phyloP scores from a whole-genome alignment of 2,113 vertebrate species.

The Bolborhynchus lineola region DNA sequence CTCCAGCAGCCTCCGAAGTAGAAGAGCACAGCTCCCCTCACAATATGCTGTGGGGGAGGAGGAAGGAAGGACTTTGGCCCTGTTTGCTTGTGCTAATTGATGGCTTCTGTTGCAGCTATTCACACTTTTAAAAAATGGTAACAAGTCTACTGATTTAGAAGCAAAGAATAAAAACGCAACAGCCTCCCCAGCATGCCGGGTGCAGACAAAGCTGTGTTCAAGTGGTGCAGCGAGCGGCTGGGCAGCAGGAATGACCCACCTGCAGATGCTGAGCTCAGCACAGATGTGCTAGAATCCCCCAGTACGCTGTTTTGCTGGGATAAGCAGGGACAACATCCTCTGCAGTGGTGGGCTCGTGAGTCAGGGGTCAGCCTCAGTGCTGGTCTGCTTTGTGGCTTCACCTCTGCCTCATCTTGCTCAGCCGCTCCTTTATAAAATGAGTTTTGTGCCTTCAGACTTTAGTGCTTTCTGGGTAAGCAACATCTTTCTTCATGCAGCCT shows the following conservation, averaged over 20 bases:
- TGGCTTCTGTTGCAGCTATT: constrained; percentile 76
- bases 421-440: neutral
- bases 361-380: accelerated
- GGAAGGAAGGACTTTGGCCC: constrained; percentile 68
- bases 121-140: constrained; percentile 68
- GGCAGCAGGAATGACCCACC: neutral
- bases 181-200: neutral
- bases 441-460: neutral
- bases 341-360: neutral
- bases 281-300: neutral
- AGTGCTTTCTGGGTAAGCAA: neutral
- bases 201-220: neutral
- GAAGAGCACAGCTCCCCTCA: constrained; percentile 47
- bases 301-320: neutral
- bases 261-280: neutral
- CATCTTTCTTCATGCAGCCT: neutral
- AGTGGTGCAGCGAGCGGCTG: neutral
- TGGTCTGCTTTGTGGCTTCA: neutral
- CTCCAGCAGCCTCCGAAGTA: constrained; percentile 47
- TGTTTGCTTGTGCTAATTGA: constrained; percentile 74
- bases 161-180: constrained; percentile 44
- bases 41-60: constrained; percentile 57
- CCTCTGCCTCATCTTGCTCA: neutral
- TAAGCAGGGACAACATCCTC: neutral
- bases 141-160: constrained; percentile 41